A percentile compares a stretch with the other conserved stretches of the same genome.
These are phyloP conservation scores for Microcebus ravelobensis DNA, from an alignment of 2,113 vertebrate species.

Conservation along the genomic window DNA sequence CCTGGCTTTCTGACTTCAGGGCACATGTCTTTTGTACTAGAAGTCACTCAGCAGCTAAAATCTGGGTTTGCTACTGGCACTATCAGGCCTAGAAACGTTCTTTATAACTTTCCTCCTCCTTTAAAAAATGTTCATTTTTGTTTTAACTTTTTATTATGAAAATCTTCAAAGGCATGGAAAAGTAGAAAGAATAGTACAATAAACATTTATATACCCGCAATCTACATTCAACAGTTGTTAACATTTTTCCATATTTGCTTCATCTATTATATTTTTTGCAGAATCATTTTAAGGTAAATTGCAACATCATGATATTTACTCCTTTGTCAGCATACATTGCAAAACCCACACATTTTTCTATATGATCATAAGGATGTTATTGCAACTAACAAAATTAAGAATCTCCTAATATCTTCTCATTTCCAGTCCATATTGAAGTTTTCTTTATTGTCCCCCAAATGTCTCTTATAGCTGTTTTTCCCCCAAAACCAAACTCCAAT, in stretches of 20 bases:
- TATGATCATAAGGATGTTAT: background rate
- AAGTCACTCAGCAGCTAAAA: background rate
- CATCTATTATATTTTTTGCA: background rate
- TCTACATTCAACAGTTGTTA: background rate
- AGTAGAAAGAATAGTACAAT: too few relatives aligned
- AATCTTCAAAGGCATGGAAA: background rate
- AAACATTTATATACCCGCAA: background rate
- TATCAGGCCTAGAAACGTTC: background rate
- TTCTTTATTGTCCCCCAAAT: background rate
- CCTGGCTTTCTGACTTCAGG: background rate
- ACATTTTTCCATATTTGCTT: background rate
- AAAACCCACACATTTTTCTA: background rate
- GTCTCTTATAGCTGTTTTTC: background rate
- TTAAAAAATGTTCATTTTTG: background rate
- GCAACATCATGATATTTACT: background rate
- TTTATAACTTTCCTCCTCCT: background rate
- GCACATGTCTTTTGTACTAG: background rate
- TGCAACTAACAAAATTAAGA: background rate
- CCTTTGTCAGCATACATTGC: background rate
- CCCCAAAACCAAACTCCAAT: background rate
- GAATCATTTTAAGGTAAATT: slow-evolving; percentile 34
- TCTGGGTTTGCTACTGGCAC: background rate
- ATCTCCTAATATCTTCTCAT: slow-evolving; percentile 34
- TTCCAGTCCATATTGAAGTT: background rate
- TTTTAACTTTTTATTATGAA: slow-evolving; percentile 35